These are phyloP conservation scores for Nyctalus aviator DNA, from an alignment of 2,797 vertebrate genomes.

Conservation along the genomic window DNA sequence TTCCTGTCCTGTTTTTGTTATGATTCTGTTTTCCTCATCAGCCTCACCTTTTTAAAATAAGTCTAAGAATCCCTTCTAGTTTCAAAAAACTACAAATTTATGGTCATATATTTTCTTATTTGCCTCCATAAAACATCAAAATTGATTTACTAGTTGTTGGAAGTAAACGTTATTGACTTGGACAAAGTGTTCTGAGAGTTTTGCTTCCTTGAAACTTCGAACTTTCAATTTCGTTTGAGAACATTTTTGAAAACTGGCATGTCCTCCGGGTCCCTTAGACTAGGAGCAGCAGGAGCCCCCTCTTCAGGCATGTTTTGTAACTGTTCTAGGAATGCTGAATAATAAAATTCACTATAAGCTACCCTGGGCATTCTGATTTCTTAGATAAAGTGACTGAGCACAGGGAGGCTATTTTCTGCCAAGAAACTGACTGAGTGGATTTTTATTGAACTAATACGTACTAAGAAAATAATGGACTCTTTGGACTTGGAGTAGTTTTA, in stretches of 20 bases:
- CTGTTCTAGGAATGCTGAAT: conserved; percentile 37
- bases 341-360: conserved; percentile 13
- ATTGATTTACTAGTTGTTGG: conserved; percentile 33
- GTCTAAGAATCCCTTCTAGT: neutral
- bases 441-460: conserved; percentile 37
- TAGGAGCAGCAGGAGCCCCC: conserved; percentile 79
- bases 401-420: neutral
- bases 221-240: conserved; percentile 56
- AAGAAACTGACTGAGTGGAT: neutral
- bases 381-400: conserved; percentile 22
- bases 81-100: neutral
- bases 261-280: neutral
- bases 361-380: conserved; percentile 50
- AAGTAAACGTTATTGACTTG: neutral
- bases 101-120: neutral
- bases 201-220: conserved; percentile 44
- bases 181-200: conserved; percentile 44
- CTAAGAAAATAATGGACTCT: conserved; percentile 38
- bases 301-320: conserved; percentile 81
- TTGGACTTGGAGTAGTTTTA: conserved; percentile 4
- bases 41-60: conserved; percentile 42
- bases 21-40: conserved; percentile 63
- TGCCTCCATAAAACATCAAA: neutral
- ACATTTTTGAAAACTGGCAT: conserved; percentile 22
- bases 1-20: conserved; percentile 29